Percentiles rank a stretch among this genome's conserved stretches.
phyloP scores from a whole-genome alignment of 1,140 invertebrate genomes.

The Drosophila dunni region DNA sequence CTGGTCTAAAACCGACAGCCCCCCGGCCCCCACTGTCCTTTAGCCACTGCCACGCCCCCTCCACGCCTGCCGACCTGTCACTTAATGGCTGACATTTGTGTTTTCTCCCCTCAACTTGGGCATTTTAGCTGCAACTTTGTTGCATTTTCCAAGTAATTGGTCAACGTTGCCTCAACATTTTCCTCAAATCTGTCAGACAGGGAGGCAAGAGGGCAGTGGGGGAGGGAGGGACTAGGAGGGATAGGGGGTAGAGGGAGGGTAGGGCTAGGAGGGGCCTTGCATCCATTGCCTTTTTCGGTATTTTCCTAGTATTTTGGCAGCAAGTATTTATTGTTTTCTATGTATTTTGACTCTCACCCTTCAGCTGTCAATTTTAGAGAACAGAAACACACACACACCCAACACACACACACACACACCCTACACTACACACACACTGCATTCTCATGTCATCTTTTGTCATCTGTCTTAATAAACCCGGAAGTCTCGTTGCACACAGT shows the following conservation, averaged over 20 bases:
- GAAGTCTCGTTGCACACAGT: slow-evolving; percentile 47
- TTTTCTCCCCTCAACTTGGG: slow-evolving; percentile 18
- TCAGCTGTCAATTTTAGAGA: slow-evolving; percentile 29
- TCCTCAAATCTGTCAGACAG: slow-evolving; percentile 39
- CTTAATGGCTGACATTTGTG: slow-evolving; percentile 45
- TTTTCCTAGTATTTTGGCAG: slow-evolving; percentile 32
- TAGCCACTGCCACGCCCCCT: neutral
- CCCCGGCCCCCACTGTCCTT: neutral
- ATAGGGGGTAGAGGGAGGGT: too few relatives aligned
- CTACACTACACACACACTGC: neutral
- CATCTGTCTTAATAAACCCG: slow-evolving; percentile 52
- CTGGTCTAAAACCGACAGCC: neutral
- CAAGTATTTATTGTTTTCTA: slow-evolving; percentile 51
- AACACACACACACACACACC: too few relatives aligned
- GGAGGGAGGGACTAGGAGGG: neutral
- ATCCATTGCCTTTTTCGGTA: neutral
- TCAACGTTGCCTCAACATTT: slow-evolving; percentile 52
- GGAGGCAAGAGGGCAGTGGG: slow-evolving; percentile 39
- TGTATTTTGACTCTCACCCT: slow-evolving; percentile 42
- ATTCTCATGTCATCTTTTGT: slow-evolving; percentile 45
- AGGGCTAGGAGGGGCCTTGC: neutral
- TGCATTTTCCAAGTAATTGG: slow-evolving; percentile 80
- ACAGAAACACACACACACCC: too few relatives aligned
- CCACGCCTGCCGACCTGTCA: slow-evolving; percentile 14
- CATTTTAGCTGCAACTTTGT: slow-evolving; percentile 69